phyloP scores from a whole-genome alignment of 2,113 vertebrate species.

The Pongo abelii region DNA sequence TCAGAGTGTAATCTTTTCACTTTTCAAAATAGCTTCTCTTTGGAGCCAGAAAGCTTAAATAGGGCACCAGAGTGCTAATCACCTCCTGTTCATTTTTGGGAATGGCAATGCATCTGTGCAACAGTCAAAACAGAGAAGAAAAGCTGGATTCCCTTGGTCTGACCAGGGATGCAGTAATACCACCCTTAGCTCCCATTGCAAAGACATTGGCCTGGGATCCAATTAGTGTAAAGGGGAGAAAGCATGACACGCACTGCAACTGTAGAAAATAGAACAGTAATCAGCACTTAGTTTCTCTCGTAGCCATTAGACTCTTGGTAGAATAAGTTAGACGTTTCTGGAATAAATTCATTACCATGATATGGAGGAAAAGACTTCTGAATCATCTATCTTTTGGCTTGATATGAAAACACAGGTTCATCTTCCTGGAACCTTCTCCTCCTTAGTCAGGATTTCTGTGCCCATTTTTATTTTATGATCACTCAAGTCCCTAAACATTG shows the following conservation, averaged over 20 bases:
- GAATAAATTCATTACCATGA: background rate
- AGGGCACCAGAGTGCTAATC: slow-evolving; percentile 75
- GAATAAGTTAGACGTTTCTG: background rate
- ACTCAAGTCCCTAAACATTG: background rate
- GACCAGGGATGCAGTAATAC: background rate
- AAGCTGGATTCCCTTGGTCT: background rate
- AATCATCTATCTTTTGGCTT: slow-evolving; percentile 16
- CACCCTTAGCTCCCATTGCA: background rate
- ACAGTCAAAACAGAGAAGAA: slow-evolving; percentile 5
- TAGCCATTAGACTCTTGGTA: background rate
- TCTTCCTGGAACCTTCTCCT: background rate
- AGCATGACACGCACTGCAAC: background rate
- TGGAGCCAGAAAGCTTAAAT: slow-evolving; percentile 72
- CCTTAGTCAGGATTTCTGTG: background rate
- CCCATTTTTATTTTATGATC: slow-evolving; percentile 17
- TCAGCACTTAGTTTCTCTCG: background rate
- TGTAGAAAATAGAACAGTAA: background rate
- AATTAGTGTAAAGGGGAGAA: background rate
- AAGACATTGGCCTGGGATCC: background rate
- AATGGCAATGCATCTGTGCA: slow-evolving; percentile 48
- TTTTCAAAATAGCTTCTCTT: slow-evolving; percentile 80
- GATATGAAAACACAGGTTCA: background rate
- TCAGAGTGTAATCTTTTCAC: slow-evolving; percentile 77
- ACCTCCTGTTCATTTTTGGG: slow-evolving; percentile 33
- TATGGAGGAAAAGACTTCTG: slow-evolving; percentile 9